Conservation (phyloP, 1,140 invertebrate genomes). For the Ditylenchus dipsaci region DNA sequence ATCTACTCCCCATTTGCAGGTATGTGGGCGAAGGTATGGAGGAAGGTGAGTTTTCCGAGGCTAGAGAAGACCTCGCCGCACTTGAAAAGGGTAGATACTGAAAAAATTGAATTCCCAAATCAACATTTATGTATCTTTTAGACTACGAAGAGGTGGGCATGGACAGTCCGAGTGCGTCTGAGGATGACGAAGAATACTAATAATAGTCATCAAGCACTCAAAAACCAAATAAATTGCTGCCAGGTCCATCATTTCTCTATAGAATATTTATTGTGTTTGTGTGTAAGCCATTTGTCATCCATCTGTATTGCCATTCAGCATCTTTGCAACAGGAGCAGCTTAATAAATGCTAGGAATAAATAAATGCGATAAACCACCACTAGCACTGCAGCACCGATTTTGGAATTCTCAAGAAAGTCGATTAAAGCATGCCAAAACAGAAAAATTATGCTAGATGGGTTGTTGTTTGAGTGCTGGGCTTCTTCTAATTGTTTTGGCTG, state of each 20-base stretch:
- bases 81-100: slow-evolving; percentile 23
- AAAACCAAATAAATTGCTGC: background rate
- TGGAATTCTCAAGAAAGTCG: too few species aligned
- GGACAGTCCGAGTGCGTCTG: background rate
- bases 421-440: too few species aligned
- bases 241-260: background rate
- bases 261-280: background rate
- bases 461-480: too few species aligned
- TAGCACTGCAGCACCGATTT: too few species aligned
- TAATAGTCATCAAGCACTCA: background rate
- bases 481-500: too few species aligned
- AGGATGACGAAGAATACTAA: slow-evolving; percentile 12
- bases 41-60: slow-evolving; percentile 77
- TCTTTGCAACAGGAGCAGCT: too few species aligned
- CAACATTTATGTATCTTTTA: background rate
- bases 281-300: too few species aligned
- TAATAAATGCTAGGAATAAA: too few species aligned
- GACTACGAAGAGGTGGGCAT: slow-evolving; percentile 3
- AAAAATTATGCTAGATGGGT: too few species aligned
- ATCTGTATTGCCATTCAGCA: too few species aligned
- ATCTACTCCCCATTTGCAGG: slow-evolving; percentile 2
- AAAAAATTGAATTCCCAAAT: background rate
- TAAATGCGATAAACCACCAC: too few species aligned
- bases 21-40: slow-evolving; percentile 73
- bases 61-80: slow-evolving; percentile 73